A percentile compares a stretch with the other conserved stretches of the same genome.
Evolutionary conservation across 2,113 vertebrate species (phyloP).

Genomic region (Apistogramma diplotaenia): DNA sequence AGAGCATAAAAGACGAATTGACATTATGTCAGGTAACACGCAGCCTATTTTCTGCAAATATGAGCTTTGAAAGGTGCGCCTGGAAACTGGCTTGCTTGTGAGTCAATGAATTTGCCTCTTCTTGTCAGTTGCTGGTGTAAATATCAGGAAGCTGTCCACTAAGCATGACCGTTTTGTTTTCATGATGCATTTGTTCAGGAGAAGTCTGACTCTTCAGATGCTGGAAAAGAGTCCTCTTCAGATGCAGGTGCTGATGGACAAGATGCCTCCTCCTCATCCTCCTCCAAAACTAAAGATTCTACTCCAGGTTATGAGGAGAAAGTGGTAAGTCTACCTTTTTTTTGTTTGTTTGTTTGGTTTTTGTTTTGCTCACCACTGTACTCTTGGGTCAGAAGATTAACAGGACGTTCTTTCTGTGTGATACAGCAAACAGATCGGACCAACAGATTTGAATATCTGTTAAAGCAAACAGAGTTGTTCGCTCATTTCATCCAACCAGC

Average conservation of each 20-base stretch:
- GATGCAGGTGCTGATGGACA: constrained; percentile 81
- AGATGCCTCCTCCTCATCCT: constrained; percentile 76
- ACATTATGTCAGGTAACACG: not conserved
- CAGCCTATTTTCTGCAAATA: not conserved
- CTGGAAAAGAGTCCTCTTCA: constrained; percentile 71
- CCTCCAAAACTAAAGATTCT: constrained; percentile 80
- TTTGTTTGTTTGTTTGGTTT: no score
- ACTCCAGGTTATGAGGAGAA: constrained; percentile 93
- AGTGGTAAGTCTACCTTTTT: constrained; percentile 81
- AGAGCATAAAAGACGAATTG: not conserved
- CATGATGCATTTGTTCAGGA: constrained; percentile 12
- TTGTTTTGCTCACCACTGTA: not conserved
- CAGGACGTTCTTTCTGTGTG: constrained; percentile 14
- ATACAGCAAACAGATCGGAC: constrained; percentile 93
- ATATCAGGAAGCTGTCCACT: not conserved
- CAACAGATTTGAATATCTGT: constrained; percentile 98
- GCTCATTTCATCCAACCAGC: constrained; percentile 99
- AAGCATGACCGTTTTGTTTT: not conserved
- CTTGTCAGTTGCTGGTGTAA: not conserved
- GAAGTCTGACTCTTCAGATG: constrained; percentile 74
- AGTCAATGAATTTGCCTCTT: not conserved
- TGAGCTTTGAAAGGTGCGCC: not conserved
- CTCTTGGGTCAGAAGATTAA: not conserved
- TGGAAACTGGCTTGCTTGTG: not conserved
- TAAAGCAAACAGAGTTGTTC: constrained; percentile 98